Evolutionary conservation across 2,113 vertebrate genomes (phyloP), one percentile per base, ranked within the genome.

Genomic region (Pseudopodoces humilis): DNA sequence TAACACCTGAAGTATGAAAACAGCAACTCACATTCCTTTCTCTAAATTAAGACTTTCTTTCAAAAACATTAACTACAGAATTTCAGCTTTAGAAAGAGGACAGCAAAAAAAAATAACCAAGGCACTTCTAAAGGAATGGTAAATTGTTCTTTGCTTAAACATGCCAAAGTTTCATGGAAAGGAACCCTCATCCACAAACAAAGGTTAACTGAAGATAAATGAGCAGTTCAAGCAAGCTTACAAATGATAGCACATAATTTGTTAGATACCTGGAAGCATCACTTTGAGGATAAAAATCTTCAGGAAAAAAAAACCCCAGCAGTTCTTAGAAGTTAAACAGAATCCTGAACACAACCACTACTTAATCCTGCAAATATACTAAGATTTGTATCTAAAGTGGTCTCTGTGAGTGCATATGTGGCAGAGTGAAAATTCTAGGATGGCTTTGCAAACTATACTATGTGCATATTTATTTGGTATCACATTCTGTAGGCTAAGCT

Each of bases 361-460:
- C 27, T 71, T 75, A 75, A 79, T 44, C 47, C 41, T 79, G 43
- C 9, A 86, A 68, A 78, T 64, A 82, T 13, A 52, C 5, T 4
- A 75, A 20, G 16, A 65, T 37, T 70, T 9, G 2, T 24, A 85
- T 18, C 28, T 49, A 14, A 80, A 58, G 39, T 10, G 5, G 13
- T 55, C 69, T 41, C 31, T 3, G 1, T 7, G 5, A 44, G 3
- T 6, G 2, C 6, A 1, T 3, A 10, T 4, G 13, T 10, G 10
- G 2, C 7, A 11, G 4, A 6, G 33, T 39, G 7, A 68, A 75
- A 86, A 63, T 10, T 49, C 46, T 17, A 67, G 17, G 37, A 65
- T 63, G 49, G 46, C 28, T 80, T 53, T 56, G 31, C 28, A 69
- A 25, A 33, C 46, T 52, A 30, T 2, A 25, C 10, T 50, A 19